Percentiles rank a stretch among this genome's conserved stretches.
phyloP scores from a whole-genome alignment of 2,113 vertebrate genomes.

The Myanophis thanlyinensis region DNA sequence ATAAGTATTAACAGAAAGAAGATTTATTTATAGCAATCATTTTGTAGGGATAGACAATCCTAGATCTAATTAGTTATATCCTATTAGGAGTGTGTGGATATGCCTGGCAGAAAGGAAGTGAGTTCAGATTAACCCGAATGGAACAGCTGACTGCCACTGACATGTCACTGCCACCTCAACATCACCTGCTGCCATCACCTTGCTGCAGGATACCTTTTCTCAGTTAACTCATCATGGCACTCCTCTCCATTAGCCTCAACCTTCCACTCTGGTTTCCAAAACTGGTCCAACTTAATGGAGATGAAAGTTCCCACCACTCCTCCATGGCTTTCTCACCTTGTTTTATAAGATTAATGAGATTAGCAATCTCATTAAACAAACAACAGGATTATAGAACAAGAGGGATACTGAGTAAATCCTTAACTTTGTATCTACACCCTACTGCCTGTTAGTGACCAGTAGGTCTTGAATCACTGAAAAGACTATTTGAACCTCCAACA shows the following conservation, averaged over 20 bases:
- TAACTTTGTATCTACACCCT: neutral
- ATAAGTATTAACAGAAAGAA: neutral
- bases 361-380: neutral
- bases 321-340: neutral
- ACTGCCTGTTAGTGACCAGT: neutral
- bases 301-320: neutral
- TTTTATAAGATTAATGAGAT: neutral
- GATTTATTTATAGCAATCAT: neutral
- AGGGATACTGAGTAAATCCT: neutral
- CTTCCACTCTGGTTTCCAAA: neutral
- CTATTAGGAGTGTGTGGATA: neutral
- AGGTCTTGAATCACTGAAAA: neutral
- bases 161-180: neutral
- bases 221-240: neutral
- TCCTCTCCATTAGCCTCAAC: neutral
- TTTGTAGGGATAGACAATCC: neutral
- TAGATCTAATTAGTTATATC: neutral
- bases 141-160: neutral
- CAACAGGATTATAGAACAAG: neutral
- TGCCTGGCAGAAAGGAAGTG: neutral
- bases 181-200: neutral
- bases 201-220: neutral
- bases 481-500: neutral
- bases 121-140: neutral
- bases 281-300: neutral